These are phyloP conservation scores for Centrocercus urophasianus DNA, from an alignment of 2,113 vertebrate genomes.

Conservation along the genomic window DNA sequence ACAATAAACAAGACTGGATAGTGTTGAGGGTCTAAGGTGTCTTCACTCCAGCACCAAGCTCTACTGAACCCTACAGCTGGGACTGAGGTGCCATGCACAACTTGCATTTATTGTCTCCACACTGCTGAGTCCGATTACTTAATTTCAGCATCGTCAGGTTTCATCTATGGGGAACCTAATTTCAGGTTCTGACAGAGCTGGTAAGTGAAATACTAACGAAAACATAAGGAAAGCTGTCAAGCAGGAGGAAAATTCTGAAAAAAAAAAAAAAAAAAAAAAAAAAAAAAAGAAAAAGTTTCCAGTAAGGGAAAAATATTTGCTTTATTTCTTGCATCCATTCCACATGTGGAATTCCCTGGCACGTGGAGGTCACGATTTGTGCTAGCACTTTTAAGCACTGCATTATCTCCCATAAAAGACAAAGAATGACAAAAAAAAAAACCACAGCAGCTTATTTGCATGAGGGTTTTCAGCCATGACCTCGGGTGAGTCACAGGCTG, in stretches of 20 bases:
- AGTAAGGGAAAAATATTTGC: background rate
- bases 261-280: background rate
- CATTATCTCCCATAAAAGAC: conserved; percentile 1
- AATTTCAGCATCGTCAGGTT: conserved; percentile 10
- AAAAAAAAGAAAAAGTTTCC: background rate
- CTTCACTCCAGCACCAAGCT: background rate
- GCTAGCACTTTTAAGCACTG: background rate
- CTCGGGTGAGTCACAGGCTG: background rate
- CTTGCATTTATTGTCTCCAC: background rate
- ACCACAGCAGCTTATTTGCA: background rate
- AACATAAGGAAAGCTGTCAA: background rate
- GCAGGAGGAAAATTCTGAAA: background rate
- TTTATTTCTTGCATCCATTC: background rate
- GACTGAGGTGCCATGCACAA: background rate
- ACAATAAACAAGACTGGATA: background rate
- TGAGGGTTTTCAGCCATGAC: background rate
- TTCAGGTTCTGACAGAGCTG: background rate
- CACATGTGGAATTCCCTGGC: background rate
- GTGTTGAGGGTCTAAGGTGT: background rate
- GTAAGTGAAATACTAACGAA: background rate
- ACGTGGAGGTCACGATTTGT: background rate
- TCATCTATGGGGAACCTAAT: conserved; percentile 17
- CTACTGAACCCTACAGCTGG: fast-evolving
- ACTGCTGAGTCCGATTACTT: background rate
- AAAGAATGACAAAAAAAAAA: background rate